phyloP scores from a whole-genome alignment of 2,797 vertebrate genomes.

The Etheostoma perlongum region DNA sequence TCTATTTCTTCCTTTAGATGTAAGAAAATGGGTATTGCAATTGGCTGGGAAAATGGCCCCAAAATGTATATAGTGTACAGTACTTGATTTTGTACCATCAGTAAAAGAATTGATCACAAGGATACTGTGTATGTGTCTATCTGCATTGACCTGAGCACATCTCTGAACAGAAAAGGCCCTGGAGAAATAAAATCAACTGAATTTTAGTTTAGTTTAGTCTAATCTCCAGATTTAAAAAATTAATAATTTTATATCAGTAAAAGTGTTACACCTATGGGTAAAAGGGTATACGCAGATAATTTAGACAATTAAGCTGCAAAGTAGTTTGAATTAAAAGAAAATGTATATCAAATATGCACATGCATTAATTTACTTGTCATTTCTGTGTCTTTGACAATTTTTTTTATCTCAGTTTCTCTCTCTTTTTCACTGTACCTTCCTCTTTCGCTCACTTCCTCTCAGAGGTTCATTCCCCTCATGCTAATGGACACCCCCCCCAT shows the following conservation, averaged over 20 bases:
- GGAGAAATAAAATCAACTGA: constrained; percentile 2
- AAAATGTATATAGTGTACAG: constrained; percentile 7
- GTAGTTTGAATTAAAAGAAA: constrained; percentile 65
- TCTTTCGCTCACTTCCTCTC: constrained; percentile 72
- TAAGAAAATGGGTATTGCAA: constrained; percentile 24
- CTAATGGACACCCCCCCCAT: constrained; percentile 84
- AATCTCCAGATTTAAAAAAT: constrained; percentile 34
- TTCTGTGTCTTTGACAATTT: constrained; percentile 58
- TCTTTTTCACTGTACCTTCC: constrained; percentile 57
- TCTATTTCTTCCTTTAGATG: constrained; percentile 30
- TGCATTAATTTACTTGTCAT: constrained; percentile 76
- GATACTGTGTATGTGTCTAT: constrained; percentile 1
- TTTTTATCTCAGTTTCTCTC: constrained; percentile 44
- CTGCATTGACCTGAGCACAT: constrained; percentile 7
- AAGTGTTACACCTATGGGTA: constrained; percentile 59
- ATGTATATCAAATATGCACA: constrained; percentile 71
- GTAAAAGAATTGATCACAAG: constrained; percentile 19
- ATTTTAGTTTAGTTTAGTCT: not conserved
- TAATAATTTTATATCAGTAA: constrained; percentile 37
- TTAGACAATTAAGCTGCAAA: constrained; percentile 75
- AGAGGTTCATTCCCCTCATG: constrained; percentile 83
- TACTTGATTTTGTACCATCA: constrained; percentile 13
- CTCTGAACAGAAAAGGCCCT: not conserved
- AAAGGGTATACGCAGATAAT: constrained; percentile 71
- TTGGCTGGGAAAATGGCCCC: constrained; percentile 1